These are phyloP conservation scores for Drosophila vallismaia DNA, from an alignment of 2,888 invertebrate species.

Conservation along the genomic window DNA sequence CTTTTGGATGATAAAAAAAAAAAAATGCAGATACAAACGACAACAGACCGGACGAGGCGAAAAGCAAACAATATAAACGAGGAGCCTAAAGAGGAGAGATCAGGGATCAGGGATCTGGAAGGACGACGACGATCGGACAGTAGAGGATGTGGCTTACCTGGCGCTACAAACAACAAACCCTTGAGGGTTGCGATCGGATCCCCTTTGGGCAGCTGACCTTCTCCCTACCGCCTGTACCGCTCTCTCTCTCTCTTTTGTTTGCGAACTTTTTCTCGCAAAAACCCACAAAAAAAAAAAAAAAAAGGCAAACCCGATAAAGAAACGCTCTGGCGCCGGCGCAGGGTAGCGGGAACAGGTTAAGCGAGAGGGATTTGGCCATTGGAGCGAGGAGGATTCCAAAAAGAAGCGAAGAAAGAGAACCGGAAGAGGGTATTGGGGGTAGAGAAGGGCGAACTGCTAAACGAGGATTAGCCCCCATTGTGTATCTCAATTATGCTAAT, in stretches of 20 bases:
- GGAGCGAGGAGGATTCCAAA: constrained; percentile 18
- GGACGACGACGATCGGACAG: constrained; percentile 22
- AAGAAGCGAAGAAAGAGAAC: constrained; percentile 10
- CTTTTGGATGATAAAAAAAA: constrained; percentile 58
- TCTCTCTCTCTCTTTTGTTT: constrained; percentile 14
- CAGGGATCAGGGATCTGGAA: constrained; percentile 3
- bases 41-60: constrained; percentile 12
- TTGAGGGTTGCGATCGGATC: constrained; percentile 57
- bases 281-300: neutral
- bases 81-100: constrained; percentile 7
- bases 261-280: constrained; percentile 15
- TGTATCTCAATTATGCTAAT: constrained; percentile 41
- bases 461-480: constrained; percentile 33
- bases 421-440: constrained; percentile 15
- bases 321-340: constrained; percentile 39
- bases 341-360: constrained; percentile 42
- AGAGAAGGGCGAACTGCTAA: constrained; percentile 5
- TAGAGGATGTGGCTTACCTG: constrained; percentile 68
- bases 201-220: constrained; percentile 41
- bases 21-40: constrained; percentile 59
- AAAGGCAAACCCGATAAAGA: neutral
- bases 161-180: constrained; percentile 57
- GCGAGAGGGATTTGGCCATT: constrained; percentile 34
- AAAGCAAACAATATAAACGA: constrained; percentile 30
- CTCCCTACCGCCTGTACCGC: neutral